These are phyloP conservation scores for Rapana venosa DNA, from an alignment of 2,888 invertebrate species.

Conservation along the genomic window DNA sequence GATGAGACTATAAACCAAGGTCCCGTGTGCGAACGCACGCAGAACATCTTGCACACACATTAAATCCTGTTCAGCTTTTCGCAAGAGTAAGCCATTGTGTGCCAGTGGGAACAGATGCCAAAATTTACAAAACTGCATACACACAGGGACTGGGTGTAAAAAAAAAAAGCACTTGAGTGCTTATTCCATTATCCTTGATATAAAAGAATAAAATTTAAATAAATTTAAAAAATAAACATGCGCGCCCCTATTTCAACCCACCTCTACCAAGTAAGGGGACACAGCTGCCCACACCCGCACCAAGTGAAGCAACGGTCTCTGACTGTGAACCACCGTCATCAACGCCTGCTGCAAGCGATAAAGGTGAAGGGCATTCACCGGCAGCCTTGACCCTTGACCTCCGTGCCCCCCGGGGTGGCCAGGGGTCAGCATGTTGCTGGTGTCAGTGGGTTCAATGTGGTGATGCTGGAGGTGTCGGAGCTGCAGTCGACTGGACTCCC, in stretches of 20 bases:
- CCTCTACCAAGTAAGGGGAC: conserved; percentile 95
- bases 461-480: conserved; percentile 78
- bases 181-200: too few species aligned
- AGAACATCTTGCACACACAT: background rate
- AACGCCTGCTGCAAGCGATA: conserved; percentile 93
- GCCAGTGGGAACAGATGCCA: too few species aligned
- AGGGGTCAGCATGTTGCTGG: conserved; percentile 46
- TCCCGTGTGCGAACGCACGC: background rate
- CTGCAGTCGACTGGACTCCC: conserved; percentile 91
- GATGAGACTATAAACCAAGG: too few species aligned
- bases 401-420: background rate
- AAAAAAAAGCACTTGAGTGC: too few species aligned
- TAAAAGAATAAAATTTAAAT: background rate
- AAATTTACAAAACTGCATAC: too few species aligned
- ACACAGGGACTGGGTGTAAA: too few species aligned
- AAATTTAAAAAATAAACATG: background rate
- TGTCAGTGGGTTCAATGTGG: conserved; percentile 20
- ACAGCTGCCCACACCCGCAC: conserved; percentile 95
- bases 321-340: conserved; percentile 90
- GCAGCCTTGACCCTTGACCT: conserved; percentile 51
- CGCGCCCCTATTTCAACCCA: conserved; percentile 67
- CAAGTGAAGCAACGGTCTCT: conserved; percentile 92
- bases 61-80: too few species aligned
- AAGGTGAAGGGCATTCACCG: conserved; percentile 81
- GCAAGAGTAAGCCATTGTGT: too few species aligned